Evolutionary conservation across 2,113 vertebrate species (phyloP).

Genomic region (Petaurus breviceps): DNA sequence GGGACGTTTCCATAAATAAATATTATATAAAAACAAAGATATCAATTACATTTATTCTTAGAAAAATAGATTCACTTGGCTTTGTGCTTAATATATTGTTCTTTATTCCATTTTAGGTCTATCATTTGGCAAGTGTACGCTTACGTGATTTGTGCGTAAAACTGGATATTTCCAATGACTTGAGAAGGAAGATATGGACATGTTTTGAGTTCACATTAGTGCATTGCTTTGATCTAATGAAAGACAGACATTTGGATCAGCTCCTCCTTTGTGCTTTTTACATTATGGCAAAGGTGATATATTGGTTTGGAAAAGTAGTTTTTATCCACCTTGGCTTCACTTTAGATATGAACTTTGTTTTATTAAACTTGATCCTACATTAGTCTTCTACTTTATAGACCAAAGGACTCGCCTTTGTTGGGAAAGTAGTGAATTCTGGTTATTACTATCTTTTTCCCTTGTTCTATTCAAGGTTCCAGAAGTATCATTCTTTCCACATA

Average conservation of each 20-base stretch:
- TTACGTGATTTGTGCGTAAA: constrained; percentile 94
- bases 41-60: neutral
- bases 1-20: neutral
- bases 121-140: constrained; percentile 96
- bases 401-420: neutral
- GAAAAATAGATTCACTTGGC: constrained; percentile 35
- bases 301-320: neutral
- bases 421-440: constrained; percentile 15
- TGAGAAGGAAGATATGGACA: constrained; percentile 97
- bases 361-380: constrained; percentile 31
- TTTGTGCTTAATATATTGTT: neutral
- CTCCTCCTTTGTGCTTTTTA: constrained; percentile 96
- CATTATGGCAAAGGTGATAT: constrained; percentile 92
- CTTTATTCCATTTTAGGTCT: constrained; percentile 87
- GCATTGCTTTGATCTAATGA: constrained; percentile 93
- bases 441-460: neutral
- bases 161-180: constrained; percentile 91
- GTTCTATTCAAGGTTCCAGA: constrained; percentile 29
- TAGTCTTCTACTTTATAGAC: constrained; percentile 28
- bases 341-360: constrained; percentile 15
- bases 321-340: constrained; percentile 3
- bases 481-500: constrained; percentile 28
- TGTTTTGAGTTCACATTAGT: constrained; percentile 95
- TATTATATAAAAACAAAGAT: neutral
- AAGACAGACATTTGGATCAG: constrained; percentile 95